Evolutionary conservation across 2,797 vertebrate genomes (phyloP), one percentile per base, ranked within the genome.

Genomic region (Steatocranus sp.): DNA sequence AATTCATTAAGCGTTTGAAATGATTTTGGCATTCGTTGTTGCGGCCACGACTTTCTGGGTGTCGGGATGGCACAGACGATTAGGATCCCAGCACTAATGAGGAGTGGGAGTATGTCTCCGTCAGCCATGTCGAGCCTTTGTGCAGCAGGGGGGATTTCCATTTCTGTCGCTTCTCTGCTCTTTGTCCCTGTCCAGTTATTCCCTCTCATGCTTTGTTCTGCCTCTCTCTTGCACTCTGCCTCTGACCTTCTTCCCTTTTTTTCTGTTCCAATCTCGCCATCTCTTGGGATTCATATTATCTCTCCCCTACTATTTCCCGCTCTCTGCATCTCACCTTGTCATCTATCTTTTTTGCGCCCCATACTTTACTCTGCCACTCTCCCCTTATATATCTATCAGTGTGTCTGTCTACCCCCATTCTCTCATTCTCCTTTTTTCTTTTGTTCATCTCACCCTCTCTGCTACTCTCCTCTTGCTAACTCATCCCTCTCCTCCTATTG

Each of bases 141-240:
- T 90, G 86, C 76, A 48, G 70, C 30, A 54, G 74, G 46, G 46
- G 49, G 77, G 76, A 91, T 90, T 90, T 92, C 89, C 86, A 92
- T 90, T 91, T 89, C 83, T 91, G 90, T 82, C 7, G 10, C 49
- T 68, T 76, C 76, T 50, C 56, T 32, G 76, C 83, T 89, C 88
- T 88, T 88, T 90, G 83, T 92, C 80, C 63, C 58, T 36, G 83
- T 87, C 90, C 85, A 79, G 77, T 66, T 81, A 61, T 85, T 87
- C 48, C 49, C 77, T 18, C 74, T 82, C 78, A 3, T 41, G 30
- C 75, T 83, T 86, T 83, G 58, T 63, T 83, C 82, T 83, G 20
- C 32, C 34, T 80, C 32, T 81, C 43, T 76, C 32, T 27, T 50
- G 43, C 68, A 23, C 61, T 66, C 61, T 38, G 50, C 66, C 50